A percentile compares a stretch with the other conserved stretches of the same genome.
phyloP scores from a whole-genome alignment of 2,113 vertebrate genomes.

The Zapornia atra region DNA sequence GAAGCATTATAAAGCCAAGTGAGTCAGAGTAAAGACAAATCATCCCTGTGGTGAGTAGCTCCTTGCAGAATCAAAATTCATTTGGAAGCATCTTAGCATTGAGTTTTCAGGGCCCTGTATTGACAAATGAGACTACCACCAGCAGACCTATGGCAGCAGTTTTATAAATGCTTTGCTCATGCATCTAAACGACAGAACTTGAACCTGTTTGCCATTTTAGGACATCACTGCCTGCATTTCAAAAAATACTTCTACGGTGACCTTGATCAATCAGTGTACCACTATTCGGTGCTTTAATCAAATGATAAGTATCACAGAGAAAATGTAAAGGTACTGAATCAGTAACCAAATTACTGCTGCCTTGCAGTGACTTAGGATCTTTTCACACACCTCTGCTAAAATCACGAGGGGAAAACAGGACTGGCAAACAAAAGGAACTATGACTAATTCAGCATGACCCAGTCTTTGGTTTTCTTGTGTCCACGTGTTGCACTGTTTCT shows the following conservation, averaged over 20 bases:
- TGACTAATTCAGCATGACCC: neutral
- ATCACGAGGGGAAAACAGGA: neutral
- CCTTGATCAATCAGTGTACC: conserved; percentile 53
- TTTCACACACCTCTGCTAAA: neutral
- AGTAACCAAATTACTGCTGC: conserved; percentile 7
- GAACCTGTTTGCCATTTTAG: conserved; percentile 58
- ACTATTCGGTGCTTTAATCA: conserved; percentile 35
- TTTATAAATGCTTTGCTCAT: conserved; percentile 68
- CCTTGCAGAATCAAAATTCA: conserved; percentile 62
- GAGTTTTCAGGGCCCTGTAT: conserved; percentile 20
- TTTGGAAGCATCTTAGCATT: conserved; percentile 40
- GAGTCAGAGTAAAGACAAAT: conserved; percentile 47
- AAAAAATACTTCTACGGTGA: neutral
- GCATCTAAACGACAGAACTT: conserved; percentile 69
- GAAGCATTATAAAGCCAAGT: conserved; percentile 2
- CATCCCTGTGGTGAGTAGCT: neutral
- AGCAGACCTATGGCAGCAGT: conserved; percentile 35
- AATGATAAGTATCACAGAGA: neutral
- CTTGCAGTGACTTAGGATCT: neutral
- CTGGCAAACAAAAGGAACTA: neutral
- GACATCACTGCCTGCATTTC: conserved; percentile 37
- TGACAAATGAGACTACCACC: conserved; percentile 62
- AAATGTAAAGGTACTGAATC: neutral
- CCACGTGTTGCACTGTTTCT: neutral
- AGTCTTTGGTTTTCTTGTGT: neutral